Conservation (phyloP, 2,113 vertebrate species). For the Serinus canaria region DNA sequence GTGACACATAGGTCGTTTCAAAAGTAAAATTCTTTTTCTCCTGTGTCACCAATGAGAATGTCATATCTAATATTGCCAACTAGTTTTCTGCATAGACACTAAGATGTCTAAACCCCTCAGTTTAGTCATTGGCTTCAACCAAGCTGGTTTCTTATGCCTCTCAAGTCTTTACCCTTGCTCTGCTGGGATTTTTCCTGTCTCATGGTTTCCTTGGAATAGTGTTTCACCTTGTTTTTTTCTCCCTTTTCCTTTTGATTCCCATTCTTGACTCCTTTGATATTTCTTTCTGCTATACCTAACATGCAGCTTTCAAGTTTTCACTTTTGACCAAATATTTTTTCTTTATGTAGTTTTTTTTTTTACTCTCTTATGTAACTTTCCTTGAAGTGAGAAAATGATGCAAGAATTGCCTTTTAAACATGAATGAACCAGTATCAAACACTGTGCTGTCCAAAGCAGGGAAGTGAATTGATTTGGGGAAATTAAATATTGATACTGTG, state of each 20-base stretch:
- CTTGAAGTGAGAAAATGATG: neutral
- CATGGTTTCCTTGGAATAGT: neutral
- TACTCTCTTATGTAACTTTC: neutral
- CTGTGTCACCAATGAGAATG: neutral
- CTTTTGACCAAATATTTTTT: neutral
- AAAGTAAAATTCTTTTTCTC: neutral
- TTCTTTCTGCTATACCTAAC: neutral
- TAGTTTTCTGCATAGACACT: neutral
- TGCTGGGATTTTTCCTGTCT: neutral
- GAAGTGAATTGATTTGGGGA: slow-evolving; percentile 3
- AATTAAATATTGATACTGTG: slow-evolving; percentile 47
- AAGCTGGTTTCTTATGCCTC: neutral
- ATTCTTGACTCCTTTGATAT: neutral
- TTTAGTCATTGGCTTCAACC: neutral
- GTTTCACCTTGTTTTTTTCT: neutral
- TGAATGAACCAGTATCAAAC: slow-evolving; percentile 2
- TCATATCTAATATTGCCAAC: neutral
- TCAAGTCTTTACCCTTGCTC: neutral
- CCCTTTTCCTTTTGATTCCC: neutral
- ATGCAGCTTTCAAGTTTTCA: neutral
- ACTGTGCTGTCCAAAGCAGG: neutral
- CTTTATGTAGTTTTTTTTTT: neutral
- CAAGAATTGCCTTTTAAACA: neutral
- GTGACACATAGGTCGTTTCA: neutral
- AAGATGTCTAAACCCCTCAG: neutral